Base-by-base conservation (phyloP, 2,797 vertebrate species). In the Orestias chungarensis region DNA sequence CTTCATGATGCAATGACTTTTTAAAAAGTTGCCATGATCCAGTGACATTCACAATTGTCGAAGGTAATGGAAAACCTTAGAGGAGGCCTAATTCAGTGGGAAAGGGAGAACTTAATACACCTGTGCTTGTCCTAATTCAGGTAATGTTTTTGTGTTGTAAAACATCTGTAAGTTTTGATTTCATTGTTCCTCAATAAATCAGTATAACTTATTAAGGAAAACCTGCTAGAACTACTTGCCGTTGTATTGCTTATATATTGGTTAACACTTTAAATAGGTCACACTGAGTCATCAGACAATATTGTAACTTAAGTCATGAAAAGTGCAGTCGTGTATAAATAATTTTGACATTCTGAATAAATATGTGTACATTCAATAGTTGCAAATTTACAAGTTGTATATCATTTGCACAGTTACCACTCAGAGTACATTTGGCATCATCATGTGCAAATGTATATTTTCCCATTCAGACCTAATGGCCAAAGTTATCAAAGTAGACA, bases 401-500 rank as follows among this genome's bases (percentile, higher is more conserved):
- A 57, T 83, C 62, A 82, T 82, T 40, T 79, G 71, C 70, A 73
- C 47, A 74, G 38, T 75, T 74, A 61, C 42, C 47, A 20, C 61
- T 69, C 9, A 9, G 33, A 68, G 59, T 69, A 78, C 35, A 50
- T 50, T 64, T 70, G 31, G 9, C 38, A 55, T 55, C 31, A 35
- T 62, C 66, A 10, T 47, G 40, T 72, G 65, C 66, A 61, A 64
- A 38, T 70, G 27, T 52, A n/a, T 52, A 18, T 75, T 75, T 79
- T 80, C 40, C 38, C 31, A 20, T 79, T 40, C 61, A 40, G 71
- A 77, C 69, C 74, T 79, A 82, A 87, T 74, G 89, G 75, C 83
- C 78, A 87, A 66, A 83, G 81, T 70, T 79, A 81, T 78, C 71
- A 68, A 64, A 69, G 66, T 71, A 49, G 80, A 83, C 50, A 47